Conservation (phyloP, 2,888 invertebrate genomes). For the Limnephilus auricula region DNA sequence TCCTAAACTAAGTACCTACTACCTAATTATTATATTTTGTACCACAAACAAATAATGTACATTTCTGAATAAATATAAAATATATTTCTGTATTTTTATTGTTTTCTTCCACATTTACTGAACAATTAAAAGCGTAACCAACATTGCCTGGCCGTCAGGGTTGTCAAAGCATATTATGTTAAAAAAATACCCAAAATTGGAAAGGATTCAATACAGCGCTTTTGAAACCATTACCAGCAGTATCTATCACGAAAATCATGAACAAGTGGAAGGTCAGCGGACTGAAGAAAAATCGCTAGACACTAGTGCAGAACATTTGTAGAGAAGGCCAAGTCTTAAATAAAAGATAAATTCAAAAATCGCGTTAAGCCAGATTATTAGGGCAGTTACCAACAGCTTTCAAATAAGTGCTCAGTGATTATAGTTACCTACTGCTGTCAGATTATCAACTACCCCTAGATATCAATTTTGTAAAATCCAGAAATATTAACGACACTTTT, state of each 20-base stretch:
- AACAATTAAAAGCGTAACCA: not conserved
- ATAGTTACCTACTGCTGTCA: not conserved
- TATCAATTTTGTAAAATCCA: not conserved
- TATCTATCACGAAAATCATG: too few relatives aligned
- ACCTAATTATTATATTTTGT: slow-evolving; percentile 72
- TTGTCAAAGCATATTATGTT: too few relatives aligned
- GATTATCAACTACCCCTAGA: not conserved
- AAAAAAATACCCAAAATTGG: too few relatives aligned
- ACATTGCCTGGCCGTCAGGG: too few relatives aligned
- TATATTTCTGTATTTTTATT: slow-evolving; percentile 69
- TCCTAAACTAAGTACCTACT: slow-evolving; percentile 70
- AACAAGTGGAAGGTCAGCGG: too few relatives aligned
- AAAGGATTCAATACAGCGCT: too few relatives aligned
- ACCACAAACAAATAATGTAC: slow-evolving; percentile 70
- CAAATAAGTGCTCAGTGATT: not conserved
- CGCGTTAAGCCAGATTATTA: not conserved
- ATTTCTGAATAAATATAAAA: slow-evolving; percentile 71
- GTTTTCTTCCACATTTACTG: slow-evolving; percentile 66
- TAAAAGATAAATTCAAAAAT: not conserved
- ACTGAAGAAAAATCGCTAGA: too few relatives aligned
- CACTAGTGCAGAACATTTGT: too few relatives aligned
- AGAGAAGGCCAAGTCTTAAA: too few relatives aligned
- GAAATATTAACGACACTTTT: not conserved
- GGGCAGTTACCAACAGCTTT: not conserved
- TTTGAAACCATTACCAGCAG: too few relatives aligned